Conservation (phyloP, 2,113 vertebrate genomes). For the Lycaon pictus region DNA sequence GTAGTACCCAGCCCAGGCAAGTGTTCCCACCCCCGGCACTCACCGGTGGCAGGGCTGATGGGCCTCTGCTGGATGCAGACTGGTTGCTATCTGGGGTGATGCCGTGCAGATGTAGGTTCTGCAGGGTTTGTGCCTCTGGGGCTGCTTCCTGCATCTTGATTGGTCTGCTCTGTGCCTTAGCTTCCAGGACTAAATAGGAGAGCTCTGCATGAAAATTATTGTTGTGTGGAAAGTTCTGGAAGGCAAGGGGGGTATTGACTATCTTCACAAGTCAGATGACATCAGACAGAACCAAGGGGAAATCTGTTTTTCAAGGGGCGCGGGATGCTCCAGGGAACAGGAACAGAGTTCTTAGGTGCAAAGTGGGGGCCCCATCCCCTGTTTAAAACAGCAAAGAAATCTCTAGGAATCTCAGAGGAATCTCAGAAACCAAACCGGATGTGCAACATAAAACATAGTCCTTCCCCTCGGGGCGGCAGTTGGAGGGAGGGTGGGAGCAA, state of each 20-base stretch:
- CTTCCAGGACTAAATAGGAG: neutral
- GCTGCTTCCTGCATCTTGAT: neutral
- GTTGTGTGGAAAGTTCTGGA: neutral
- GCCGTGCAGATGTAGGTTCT: neutral
- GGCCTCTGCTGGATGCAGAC: neutral
- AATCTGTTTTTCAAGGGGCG: neutral
- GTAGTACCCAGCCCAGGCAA: neutral
- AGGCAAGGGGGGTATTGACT: neutral
- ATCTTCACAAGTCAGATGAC: neutral
- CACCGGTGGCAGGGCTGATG: accelerated
- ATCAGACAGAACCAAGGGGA: neutral
- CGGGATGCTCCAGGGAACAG: neutral
- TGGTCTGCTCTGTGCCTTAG: neutral
- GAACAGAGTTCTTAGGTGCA: neutral
- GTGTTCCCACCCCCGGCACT: neutral
- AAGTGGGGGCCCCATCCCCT: neutral
- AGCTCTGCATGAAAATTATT: neutral
- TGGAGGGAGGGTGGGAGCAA: neutral
- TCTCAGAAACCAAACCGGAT: neutral
- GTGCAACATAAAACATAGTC: neutral
- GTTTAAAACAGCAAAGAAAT: neutral
- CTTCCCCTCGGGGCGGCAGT: neutral
- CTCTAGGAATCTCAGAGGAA: neutral
- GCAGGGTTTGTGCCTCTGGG: accelerated
- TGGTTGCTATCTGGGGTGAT: neutral